Evolutionary conservation across 1,140 invertebrate genomes (phyloP).

Genomic region (Ladona fulva): DNA sequence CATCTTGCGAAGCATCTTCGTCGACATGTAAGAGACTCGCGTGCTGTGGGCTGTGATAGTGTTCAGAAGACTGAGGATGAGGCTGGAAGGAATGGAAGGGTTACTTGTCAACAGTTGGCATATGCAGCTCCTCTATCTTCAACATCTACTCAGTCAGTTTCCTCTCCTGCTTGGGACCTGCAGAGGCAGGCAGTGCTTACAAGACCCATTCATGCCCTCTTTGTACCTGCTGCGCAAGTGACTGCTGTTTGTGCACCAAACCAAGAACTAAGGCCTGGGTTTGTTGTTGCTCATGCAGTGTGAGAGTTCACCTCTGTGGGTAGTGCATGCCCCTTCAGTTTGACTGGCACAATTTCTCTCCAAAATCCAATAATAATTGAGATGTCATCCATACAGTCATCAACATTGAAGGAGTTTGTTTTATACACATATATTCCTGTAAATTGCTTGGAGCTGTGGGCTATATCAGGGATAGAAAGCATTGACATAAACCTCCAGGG

Average conservation of each 20-base stretch:
- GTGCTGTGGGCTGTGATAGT: background rate
- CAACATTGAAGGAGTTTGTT: too few species aligned
- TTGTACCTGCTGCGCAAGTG: background rate
- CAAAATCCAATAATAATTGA: too few species aligned
- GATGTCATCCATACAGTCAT: too few species aligned
- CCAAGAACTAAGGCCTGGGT: background rate
- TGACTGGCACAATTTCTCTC: too few species aligned
- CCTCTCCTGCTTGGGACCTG: background rate
- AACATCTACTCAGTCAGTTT: background rate
- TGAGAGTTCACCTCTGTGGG: background rate
- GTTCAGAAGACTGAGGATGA: background rate
- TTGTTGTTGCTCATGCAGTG: background rate
- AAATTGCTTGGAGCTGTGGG: too few species aligned
- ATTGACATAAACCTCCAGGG: too few species aligned
- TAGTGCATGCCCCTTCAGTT: too few species aligned
- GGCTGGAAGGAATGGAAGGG: background rate
- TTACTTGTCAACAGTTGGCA: background rate
- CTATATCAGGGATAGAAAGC: too few species aligned
- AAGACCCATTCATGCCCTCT: background rate
- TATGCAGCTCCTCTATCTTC: background rate
- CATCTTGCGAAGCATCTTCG: conserved; percentile 86
- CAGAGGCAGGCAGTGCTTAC: background rate
- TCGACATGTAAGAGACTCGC: conserved; percentile 55
- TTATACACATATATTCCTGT: too few species aligned
- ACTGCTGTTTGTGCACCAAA: background rate